A percentile compares a stretch with the other conserved stretches of the same genome.
These are phyloP conservation scores for Drosophila nikananu DNA, from an alignment of 1,140 invertebrate species.

Conservation along the genomic window DNA sequence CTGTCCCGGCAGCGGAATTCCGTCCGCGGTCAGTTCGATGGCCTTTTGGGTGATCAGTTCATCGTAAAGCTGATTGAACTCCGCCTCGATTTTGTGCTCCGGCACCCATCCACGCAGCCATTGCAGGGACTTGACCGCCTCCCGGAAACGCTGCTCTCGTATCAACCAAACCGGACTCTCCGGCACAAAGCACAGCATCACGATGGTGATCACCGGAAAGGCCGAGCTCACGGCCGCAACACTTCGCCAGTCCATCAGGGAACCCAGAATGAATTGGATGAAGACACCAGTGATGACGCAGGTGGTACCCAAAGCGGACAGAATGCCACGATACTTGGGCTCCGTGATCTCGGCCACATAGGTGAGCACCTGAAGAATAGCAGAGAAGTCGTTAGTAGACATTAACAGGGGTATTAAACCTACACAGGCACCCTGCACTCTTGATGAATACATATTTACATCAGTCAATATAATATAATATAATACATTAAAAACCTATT, in stretches of 20 bases:
- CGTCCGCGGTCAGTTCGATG: conserved; percentile 61
- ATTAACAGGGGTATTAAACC: conserved; percentile 1
- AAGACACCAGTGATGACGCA: conserved; percentile 91
- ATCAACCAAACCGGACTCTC: conserved; percentile 92
- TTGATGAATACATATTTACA: not conserved
- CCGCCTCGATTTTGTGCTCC: conserved; percentile 86
- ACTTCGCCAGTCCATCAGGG: conserved; percentile 89
- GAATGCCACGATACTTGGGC: conserved; percentile 90
- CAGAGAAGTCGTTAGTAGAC: not conserved
- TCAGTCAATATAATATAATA: not conserved
- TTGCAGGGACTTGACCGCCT: conserved; percentile 87
- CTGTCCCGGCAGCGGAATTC: conserved; percentile 13
- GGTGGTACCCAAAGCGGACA: conserved; percentile 90
- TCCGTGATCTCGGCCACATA: conserved; percentile 93
- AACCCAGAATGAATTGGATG: conserved; percentile 89
- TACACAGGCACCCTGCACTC: not conserved
- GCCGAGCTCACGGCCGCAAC: conserved; percentile 89
- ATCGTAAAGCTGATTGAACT: conserved; percentile 87
- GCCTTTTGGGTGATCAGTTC: conserved; percentile 81
- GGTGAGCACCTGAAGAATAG: conserved; percentile 88
- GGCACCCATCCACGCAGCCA: conserved; percentile 90
- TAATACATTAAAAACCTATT: not conserved
- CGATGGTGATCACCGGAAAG: conserved; percentile 89
- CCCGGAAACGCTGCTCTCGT: conserved; percentile 87
- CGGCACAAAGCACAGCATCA: conserved; percentile 89